Evolutionary conservation across 2,797 vertebrate species (phyloP), one percentile per base, ranked within the genome.

Genomic region (Lagodon rhomboides): DNA sequence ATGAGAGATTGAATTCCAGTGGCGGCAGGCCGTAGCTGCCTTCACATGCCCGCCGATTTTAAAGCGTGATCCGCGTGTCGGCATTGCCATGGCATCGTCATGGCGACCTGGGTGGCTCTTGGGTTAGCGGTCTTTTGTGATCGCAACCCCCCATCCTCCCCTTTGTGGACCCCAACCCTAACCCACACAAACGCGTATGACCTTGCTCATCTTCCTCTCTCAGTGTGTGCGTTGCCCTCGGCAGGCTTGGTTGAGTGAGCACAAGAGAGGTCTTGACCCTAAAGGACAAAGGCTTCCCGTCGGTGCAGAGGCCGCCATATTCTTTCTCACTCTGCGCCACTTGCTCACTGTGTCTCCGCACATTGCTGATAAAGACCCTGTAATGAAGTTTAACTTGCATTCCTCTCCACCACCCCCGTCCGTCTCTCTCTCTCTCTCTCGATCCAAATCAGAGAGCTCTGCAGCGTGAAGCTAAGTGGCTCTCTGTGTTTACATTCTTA

Each of bases 401-500:
- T 80, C 85, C 75, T 88, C 71, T 80, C 51, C 58, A 64, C 75
- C 68, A 50, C 47, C 4, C 27, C 18, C 62, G 17, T 68, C 38
- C 11, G 1, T 38, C 7, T 34, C 10, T 38, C 38, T 38, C 55
- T 74, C 20, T 75, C 72, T 78, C 16, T 79, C 69, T 79, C 51
- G 49, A 1, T 84, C 68, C 41, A 53, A 38, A 38, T 65, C 15
- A 46, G 47, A 54, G 62, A 68, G 34, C 68, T 67, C 46, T 76
- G 62, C 61, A 16, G 58, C 68, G 61, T 78, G 69, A 63, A 69
- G 67, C 66, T 83, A 65, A 91, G 89, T 82, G 0, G 69, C 65
- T 79, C 60, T 73, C 59, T 75, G 58, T 91, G 84, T 92, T 92
- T 90, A 90, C 79, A 80, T 84, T 87, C 75, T 75, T 27, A 12